Conservation (phyloP, 2,113 vertebrate species). For the Melanerpes aurifrons region DNA sequence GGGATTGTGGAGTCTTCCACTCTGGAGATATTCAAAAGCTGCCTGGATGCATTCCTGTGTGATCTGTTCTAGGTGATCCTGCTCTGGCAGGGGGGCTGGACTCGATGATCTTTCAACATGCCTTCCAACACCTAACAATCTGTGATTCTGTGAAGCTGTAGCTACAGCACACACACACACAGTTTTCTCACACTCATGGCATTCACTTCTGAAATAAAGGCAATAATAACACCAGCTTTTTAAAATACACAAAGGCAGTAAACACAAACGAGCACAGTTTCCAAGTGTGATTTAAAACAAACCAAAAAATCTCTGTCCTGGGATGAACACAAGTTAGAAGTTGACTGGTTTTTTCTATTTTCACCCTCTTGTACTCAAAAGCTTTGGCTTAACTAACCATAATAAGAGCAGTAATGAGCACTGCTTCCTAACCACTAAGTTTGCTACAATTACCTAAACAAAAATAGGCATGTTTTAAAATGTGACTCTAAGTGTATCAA, state of each 20-base stretch:
- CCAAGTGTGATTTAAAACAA: neutral
- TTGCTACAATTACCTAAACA: constrained; percentile 3
- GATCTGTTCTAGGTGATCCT: no score
- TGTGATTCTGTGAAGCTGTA: neutral
- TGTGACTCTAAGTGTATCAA: neutral
- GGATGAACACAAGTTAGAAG: neutral
- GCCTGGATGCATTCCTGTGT: no score
- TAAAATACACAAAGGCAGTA: neutral
- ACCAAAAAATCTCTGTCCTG: neutral
- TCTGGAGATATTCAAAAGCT: no score
- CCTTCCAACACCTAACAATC: no score
- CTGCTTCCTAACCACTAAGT: constrained; percentile 10
- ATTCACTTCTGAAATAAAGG: neutral
- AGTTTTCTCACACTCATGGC: neutral
- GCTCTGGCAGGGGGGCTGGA: no score
- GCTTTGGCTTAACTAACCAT: neutral
- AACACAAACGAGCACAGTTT: neutral
- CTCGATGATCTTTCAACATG: no score
- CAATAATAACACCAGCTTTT: neutral
- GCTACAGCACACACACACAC: neutral
- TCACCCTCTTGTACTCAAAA: neutral
- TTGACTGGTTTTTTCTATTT: neutral
- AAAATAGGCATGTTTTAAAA: constrained; percentile 27
- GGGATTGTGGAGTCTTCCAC: no score
- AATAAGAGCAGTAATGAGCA: constrained; percentile 13